These are phyloP conservation scores for Apistogramma diplotaenia DNA, from an alignment of 2,113 vertebrate species.

Conservation along the genomic window DNA sequence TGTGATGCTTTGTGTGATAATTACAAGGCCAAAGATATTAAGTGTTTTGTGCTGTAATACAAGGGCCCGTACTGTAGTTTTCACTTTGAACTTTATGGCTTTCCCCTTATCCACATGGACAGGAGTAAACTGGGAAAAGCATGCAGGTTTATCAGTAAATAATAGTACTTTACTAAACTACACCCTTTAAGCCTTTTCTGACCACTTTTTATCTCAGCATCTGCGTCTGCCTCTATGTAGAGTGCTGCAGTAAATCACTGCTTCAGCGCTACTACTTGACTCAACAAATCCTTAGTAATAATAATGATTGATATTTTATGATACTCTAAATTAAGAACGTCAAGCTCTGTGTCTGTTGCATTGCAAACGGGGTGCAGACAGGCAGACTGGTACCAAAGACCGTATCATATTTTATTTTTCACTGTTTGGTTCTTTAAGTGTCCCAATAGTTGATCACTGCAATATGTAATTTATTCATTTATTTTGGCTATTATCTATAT, in stretches of 20 bases:
- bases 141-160: background rate
- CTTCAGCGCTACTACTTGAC: background rate
- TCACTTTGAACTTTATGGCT: slow-evolving; percentile 3
- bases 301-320: background rate
- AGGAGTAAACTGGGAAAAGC: background rate
- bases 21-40: background rate
- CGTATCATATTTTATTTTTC: background rate
- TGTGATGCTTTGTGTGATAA: background rate
- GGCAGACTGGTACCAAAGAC: background rate
- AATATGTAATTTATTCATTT: too few relatives aligned
- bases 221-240: too few relatives aligned
- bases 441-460: too few relatives aligned
- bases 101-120: slow-evolving; percentile 5
- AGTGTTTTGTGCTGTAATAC: background rate
- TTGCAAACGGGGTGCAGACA: background rate
- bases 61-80: slow-evolving; percentile 6
- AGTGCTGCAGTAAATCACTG: background rate
- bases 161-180: background rate
- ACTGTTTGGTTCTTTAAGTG: too few relatives aligned
- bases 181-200: background rate
- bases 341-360: background rate
- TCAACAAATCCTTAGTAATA: background rate
- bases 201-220: background rate
- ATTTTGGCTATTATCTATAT: too few relatives aligned
- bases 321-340: background rate